A percentile compares a stretch with the other conserved stretches of the same genome.
Evolutionary conservation across 2,888 invertebrate species (phyloP).

Genomic region (Zygogramma bicolorata): DNA sequence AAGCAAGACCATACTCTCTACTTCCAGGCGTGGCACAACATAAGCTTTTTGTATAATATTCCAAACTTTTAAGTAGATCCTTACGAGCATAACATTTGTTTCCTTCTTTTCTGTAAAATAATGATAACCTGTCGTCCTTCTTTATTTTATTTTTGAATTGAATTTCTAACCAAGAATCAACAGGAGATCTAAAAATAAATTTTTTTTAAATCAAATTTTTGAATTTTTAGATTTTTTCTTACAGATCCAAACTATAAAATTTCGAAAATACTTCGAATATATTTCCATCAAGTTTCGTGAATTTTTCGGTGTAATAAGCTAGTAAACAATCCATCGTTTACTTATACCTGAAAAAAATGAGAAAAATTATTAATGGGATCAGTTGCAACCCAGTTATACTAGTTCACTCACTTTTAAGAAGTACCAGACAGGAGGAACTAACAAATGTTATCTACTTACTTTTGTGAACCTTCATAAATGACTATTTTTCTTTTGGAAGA

Average conservation of each 20-base stretch:
- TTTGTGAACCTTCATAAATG: constrained; percentile 12
- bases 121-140: constrained; percentile 61
- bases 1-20: constrained; percentile 72
- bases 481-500: constrained; percentile 5
- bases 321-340: constrained; percentile 56
- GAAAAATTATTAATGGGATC: constrained; percentile 12
- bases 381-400: not conserved
- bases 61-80: constrained; percentile 69
- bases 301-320: constrained; percentile 56
- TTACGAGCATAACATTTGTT: constrained; percentile 73
- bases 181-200: constrained; percentile 57
- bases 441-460: constrained; percentile 5
- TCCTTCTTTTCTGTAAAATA: constrained; percentile 67
- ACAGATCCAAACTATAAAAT: constrained; percentile 57
- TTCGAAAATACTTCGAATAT: constrained; percentile 58
- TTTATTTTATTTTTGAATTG: constrained; percentile 56
- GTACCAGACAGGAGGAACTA: not conserved
- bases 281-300: constrained; percentile 56
- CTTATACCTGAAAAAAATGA: constrained; percentile 22
- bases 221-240: constrained; percentile 38
- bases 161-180: constrained; percentile 61
- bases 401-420: not conserved
- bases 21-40: constrained; percentile 70
- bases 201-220: not conserved
- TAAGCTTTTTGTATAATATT: constrained; percentile 75